A percentile compares a stretch with the other conserved stretches of the same genome.
phyloP scores from a whole-genome alignment of 2,888 invertebrate species.

The Clistopyga incitator region DNA sequence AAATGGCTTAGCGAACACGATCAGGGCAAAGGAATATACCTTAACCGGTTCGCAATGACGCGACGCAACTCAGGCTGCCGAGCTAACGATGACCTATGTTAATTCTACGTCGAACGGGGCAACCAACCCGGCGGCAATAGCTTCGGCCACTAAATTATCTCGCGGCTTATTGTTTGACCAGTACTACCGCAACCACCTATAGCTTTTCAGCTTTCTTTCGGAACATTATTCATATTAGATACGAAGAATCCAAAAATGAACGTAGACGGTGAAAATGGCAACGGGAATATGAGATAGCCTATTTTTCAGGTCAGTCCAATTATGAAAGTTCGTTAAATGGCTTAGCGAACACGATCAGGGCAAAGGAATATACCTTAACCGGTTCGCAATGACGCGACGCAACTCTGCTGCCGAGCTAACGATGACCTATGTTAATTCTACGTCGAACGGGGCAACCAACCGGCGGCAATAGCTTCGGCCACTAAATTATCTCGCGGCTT shows the following conservation, averaged over 20 bases:
- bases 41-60: background rate
- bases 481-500: slow-evolving; percentile 63
- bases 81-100: slow-evolving; percentile 46
- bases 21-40: background rate
- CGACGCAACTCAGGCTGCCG: background rate
- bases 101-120: slow-evolving; percentile 35
- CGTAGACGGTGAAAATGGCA: background rate
- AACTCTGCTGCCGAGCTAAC: background rate
- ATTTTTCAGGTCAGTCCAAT: slow-evolving; percentile 1
- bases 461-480: slow-evolving; percentile 49
- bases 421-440: slow-evolving; percentile 52
- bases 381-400: background rate
- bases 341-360: background rate
- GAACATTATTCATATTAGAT: too few species aligned
- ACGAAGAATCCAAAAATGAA: background rate
- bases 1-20: slow-evolving; percentile 5
- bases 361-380: background rate
- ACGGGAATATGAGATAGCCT: slow-evolving; percentile 14
- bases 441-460: slow-evolving; percentile 11
- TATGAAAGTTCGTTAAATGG: slow-evolving; percentile 26
- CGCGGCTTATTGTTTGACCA: slow-evolving; percentile 62
- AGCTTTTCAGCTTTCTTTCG: too few species aligned
- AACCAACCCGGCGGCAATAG: slow-evolving; percentile 38
- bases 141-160: slow-evolving; percentile 60
- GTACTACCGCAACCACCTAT: slow-evolving; percentile 30